These are phyloP conservation scores for Heliconius himera DNA, from an alignment of 1,140 invertebrate genomes.

Conservation along the genomic window DNA sequence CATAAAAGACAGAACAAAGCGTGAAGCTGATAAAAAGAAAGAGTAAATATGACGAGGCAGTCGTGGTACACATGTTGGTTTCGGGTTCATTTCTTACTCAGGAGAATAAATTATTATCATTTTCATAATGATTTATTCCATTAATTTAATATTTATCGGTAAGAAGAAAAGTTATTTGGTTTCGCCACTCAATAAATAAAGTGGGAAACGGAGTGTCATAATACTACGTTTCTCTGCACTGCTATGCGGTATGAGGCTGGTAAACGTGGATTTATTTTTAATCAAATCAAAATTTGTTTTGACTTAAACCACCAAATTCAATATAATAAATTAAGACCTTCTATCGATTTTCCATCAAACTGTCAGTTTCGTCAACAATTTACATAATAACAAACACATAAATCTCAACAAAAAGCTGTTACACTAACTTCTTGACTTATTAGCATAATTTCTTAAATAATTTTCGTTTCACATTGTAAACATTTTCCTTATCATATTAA, in stretches of 20 bases:
- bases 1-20: too few relatives aligned
- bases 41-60: too few relatives aligned
- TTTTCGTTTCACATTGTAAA: background rate
- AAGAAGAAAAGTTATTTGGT: too few relatives aligned
- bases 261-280: background rate
- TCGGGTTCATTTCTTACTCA: too few relatives aligned
- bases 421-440: background rate
- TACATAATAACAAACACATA: slow-evolving; percentile 20
- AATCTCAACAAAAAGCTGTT: slow-evolving; percentile 4
- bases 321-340: slow-evolving; percentile 16
- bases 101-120: too few relatives aligned
- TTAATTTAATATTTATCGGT: too few relatives aligned
- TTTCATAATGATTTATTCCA: too few relatives aligned
- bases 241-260: too few relatives aligned
- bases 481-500: background rate
- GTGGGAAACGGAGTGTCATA: background rate
- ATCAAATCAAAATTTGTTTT: background rate
- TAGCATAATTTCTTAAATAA: slow-evolving; percentile 3
- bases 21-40: too few relatives aligned
- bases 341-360: slow-evolving; percentile 17
- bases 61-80: too few relatives aligned
- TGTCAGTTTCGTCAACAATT: slow-evolving; percentile 14
- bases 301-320: background rate
- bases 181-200: too few relatives aligned
- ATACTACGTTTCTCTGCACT: background rate